Base-by-base conservation (phyloP, 1,140 invertebrate genomes). In the Lordiphosa clarofinis region DNA sequence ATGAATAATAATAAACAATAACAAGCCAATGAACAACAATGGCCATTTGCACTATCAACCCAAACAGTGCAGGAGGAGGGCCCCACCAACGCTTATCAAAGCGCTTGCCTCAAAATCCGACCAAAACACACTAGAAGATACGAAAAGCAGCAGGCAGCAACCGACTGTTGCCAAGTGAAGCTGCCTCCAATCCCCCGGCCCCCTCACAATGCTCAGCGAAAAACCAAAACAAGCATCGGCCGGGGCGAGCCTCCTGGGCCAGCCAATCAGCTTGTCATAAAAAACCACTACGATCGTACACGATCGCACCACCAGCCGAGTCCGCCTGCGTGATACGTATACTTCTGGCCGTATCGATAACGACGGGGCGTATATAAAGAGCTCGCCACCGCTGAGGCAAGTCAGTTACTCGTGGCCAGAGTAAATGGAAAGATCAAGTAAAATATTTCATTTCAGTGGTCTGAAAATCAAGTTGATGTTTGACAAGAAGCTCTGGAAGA, bases 401-500 rank as follows among this genome's bases (percentile, higher is more conserved):
- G 15, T 88, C 78, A 88, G 87, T 88, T 87, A 81, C 86, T 88
- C 67, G 74, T 78, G 71, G 57, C 43, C 66, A 62, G 78, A 88
- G 87, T 88, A 88, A 78, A 88, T 88, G 87, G 87, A 88, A 88
- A 88, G 87, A 88, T 88, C 87, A 88, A 88, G 87, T 88, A 87
- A 84, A 73, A 68, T 61, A 71, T 66, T 86, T 49, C 66, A 74
- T 88, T 69, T 87, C 87, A 88, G 87, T 88, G 87, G 73, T 88
- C 87, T 87, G 65, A 87, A 76, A 70, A 78, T 61, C 62, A 76
- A 88, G 64, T 67, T 88, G 46, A 81, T 52, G 44, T 88, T 88
- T 78, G 87, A 88, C 64, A 88, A 88, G 58, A 87, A 88, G 65
- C 82, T 88, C 48, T 88, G 87, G 87, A 87, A 63, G 44, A 88